phyloP scores from a whole-genome alignment of 2,888 invertebrate genomes.

The Baccha elongata region DNA sequence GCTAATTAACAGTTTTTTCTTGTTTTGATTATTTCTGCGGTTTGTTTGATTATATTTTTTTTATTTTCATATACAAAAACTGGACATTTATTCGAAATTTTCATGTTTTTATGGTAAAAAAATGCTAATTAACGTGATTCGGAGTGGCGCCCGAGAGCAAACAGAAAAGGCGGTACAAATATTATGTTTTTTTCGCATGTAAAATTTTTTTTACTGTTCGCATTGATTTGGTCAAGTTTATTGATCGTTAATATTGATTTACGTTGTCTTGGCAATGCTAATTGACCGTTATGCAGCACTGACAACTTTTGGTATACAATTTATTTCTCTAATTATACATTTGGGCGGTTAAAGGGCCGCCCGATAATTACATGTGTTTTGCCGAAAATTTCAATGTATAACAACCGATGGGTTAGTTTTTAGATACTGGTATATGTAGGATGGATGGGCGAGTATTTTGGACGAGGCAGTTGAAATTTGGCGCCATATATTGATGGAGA shows the following conservation, averaged over 20 bases:
- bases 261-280: constrained; percentile 46
- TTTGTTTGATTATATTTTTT: constrained; percentile 24
- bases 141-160: constrained; percentile 65
- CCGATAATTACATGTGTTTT: constrained; percentile 22
- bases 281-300: constrained; percentile 60
- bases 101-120: constrained; percentile 51
- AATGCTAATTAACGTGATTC: constrained; percentile 53
- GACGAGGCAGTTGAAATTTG: constrained; percentile 14
- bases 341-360: constrained; percentile 28
- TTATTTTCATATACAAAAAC: constrained; percentile 37
- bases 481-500: constrained; percentile 6
- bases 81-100: constrained; percentile 40
- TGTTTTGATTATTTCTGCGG: constrained; percentile 7
- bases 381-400: constrained; percentile 3
- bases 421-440: neutral
- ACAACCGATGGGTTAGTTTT: constrained; percentile 2
- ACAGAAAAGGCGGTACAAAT: constrained; percentile 65
- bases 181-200: constrained; percentile 49
- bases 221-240: constrained; percentile 47
- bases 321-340: constrained; percentile 36
- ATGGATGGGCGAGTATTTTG: constrained; percentile 17
- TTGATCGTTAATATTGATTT: constrained; percentile 65
- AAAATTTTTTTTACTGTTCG: neutral
- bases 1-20: constrained; percentile 61
- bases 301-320: constrained; percentile 41